Conservation (phyloP, 2,113 vertebrate species). For the Chlorodrepanis virens region DNA sequence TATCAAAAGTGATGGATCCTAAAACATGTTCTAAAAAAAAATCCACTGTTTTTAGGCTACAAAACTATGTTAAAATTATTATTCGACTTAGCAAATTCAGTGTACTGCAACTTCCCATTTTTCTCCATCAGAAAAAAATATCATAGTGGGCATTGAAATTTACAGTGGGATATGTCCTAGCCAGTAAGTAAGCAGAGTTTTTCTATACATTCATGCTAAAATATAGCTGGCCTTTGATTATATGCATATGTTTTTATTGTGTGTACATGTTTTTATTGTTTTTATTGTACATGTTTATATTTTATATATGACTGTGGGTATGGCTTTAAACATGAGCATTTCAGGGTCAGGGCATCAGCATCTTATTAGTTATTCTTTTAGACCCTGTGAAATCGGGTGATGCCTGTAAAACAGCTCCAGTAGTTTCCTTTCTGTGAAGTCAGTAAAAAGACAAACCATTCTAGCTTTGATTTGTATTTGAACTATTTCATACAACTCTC, state of each 20-base stretch:
- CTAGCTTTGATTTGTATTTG: conserved; percentile 34
- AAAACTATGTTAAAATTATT: not conserved
- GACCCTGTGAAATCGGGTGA: not conserved
- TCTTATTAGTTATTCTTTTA: not conserved
- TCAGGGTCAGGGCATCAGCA: not conserved
- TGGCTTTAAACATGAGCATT: not conserved
- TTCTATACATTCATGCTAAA: not conserved
- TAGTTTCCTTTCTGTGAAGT: not conserved
- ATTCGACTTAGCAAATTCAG: not conserved
- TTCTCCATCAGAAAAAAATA: not conserved
- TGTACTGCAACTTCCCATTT: not conserved
- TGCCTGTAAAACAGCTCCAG: not conserved
- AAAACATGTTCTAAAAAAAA: not conserved
- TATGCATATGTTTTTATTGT: not conserved
- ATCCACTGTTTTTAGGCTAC: not conserved
- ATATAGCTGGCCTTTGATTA: not conserved
- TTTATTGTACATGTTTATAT: not conserved
- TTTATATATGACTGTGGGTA: not conserved
- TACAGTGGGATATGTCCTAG: not conserved
- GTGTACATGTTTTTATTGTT: not conserved
- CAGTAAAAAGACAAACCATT: conserved; percentile 6
- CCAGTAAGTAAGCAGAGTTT: not conserved
- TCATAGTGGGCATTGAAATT: not conserved
- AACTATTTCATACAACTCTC: conserved; percentile 18
- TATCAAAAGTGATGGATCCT: not conserved